Evolutionary conservation across 2,888 invertebrate species (phyloP).

Genomic region (Amphipoea oculea): DNA sequence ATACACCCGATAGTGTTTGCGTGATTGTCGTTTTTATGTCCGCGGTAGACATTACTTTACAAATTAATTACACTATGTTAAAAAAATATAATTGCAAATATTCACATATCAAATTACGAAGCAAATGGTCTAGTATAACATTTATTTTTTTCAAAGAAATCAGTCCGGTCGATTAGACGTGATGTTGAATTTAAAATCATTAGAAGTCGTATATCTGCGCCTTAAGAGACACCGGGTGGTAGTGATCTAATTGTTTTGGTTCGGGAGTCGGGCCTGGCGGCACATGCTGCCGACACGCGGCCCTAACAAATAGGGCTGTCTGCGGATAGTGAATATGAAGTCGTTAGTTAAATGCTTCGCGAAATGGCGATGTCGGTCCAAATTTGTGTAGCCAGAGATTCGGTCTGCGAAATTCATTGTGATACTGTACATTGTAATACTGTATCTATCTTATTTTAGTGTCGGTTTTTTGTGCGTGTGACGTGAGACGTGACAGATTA

Average conservation of each 20-base stretch:
- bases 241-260: conserved; percentile 85
- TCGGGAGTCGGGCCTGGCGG: conserved; percentile 67
- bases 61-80: too few species aligned
- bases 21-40: too few species aligned
- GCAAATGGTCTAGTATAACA: too few species aligned
- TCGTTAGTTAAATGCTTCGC: conserved; percentile 76
- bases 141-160: too few species aligned
- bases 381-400: conserved; percentile 66
- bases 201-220: too few species aligned
- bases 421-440: conserved; percentile 47
- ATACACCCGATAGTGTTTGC: too few species aligned
- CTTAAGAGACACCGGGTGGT: conserved; percentile 73
- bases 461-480: conserved; percentile 5
- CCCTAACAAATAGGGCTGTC: conserved; percentile 81
- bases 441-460: conserved; percentile 50
- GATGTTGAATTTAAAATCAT: too few species aligned
- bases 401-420: conserved; percentile 55
- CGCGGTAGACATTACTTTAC: too few species aligned
- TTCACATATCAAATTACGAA: too few species aligned
- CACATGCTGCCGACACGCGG: conserved; percentile 77
- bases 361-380: conserved; percentile 72
- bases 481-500: conserved; percentile 7
- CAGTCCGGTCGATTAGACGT: too few species aligned
- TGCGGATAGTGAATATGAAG: conserved; percentile 73
- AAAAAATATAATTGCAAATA: too few species aligned